Evolutionary conservation across 2,113 vertebrate species (phyloP).

Genomic region (Isichthys henryi): DNA sequence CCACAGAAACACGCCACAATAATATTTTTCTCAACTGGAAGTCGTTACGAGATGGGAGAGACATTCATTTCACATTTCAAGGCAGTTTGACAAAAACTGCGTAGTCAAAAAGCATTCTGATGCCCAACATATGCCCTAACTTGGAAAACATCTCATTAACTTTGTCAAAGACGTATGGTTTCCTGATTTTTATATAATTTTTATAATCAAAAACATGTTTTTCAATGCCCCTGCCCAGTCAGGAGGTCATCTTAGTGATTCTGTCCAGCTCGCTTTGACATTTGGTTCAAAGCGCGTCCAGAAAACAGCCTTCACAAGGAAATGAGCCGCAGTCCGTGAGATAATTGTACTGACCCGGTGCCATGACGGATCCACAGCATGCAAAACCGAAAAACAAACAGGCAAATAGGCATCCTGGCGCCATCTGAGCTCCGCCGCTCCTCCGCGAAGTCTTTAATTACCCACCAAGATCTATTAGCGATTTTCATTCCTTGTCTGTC

Average conservation of each 20-base stretch:
- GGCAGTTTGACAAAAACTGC: not conserved
- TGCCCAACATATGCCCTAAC: conserved; percentile 23
- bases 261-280: conserved; percentile 9
- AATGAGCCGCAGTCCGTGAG: conserved; percentile 18
- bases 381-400: not conserved
- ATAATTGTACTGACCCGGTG: conserved; percentile 17
- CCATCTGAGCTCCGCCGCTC: not conserved
- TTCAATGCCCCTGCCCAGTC: conserved; percentile 17
- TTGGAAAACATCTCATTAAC: conserved; percentile 24
- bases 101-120: conserved; percentile 23
- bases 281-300: conserved; percentile 11
- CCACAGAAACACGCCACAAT: not conserved
- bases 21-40: not conserved
- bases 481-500: not conserved
- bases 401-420: not conserved
- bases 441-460: not conserved
- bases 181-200: conserved; percentile 16
- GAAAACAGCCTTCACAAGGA: conserved; percentile 20
- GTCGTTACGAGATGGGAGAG: not conserved
- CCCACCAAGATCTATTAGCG: not conserved
- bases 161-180: not conserved
- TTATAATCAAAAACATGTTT: conserved; percentile 22
- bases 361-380: not conserved
- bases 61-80: not conserved
- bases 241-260: conserved; percentile 22